Percentiles rank a stretch among this genome's conserved stretches.
phyloP scores from a whole-genome alignment of 2,113 vertebrate species.

The Orycteropus afer region DNA sequence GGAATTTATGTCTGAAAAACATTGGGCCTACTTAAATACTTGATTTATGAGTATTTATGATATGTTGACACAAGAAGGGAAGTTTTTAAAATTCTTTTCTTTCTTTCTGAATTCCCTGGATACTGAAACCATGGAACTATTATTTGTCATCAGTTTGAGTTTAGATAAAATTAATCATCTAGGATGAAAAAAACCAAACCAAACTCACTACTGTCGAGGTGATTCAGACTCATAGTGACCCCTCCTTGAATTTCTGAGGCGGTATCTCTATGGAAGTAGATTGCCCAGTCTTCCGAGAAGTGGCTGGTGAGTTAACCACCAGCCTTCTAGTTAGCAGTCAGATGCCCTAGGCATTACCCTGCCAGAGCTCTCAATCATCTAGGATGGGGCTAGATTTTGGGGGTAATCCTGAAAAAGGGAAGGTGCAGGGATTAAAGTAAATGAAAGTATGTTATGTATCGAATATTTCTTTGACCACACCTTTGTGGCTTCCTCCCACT shows the following conservation, averaged over 20 bases:
- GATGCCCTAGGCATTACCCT: no score
- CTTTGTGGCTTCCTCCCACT: slow-evolving; percentile 28
- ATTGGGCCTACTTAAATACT: background rate
- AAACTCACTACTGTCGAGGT: no score
- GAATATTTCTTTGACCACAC: background rate
- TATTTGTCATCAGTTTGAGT: slow-evolving; percentile 34
- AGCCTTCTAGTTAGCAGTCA: no score
- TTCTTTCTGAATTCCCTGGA: slow-evolving; percentile 16
- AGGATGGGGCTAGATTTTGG: background rate
- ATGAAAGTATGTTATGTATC: background rate
- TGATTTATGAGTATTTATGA: slow-evolving; percentile 26
- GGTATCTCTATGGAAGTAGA: no score
- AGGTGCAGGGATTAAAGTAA: background rate
- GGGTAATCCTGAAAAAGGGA: background rate
- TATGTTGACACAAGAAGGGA: background rate
- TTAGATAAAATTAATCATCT: slow-evolving; percentile 52
- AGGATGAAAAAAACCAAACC: no score
- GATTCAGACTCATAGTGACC: no score
- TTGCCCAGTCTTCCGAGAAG: no score
- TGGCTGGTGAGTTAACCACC: no score
- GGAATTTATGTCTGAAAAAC: slow-evolving; percentile 16
- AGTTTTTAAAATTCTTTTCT: slow-evolving; percentile 49
- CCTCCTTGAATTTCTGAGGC: no score
- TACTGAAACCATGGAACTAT: slow-evolving; percentile 32
- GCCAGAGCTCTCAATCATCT: no score